Conservation (phyloP, 64 coral and sea anemone genomes). For the Montipora sp. region DNA sequence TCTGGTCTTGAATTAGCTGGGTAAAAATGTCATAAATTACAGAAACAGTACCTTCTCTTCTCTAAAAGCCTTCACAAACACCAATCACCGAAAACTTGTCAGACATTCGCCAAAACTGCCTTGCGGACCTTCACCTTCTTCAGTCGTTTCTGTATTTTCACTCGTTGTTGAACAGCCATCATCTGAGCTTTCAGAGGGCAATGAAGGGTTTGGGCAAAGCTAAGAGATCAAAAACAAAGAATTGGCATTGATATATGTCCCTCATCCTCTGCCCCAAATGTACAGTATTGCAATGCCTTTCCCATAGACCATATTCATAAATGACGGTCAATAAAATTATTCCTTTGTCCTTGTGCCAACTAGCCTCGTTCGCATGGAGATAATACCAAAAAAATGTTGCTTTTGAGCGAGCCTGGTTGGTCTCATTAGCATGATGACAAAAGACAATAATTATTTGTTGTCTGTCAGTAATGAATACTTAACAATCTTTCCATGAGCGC, state of each 20-base stretch:
- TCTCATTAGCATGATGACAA: too few species aligned
- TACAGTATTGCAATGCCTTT: background rate
- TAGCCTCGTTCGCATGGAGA: too few species aligned
- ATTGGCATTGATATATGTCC: background rate
- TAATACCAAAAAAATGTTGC: too few species aligned
- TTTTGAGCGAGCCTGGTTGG: too few species aligned
- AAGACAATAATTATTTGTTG: too few species aligned
- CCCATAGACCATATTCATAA: too few species aligned
- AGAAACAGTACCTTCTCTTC: constrained; percentile 81
- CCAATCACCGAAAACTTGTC: constrained; percentile 83
- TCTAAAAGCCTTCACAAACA: constrained; percentile 88
- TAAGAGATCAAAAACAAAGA: background rate
- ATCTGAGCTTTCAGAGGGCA: constrained; percentile 18
- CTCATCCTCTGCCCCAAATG: background rate
- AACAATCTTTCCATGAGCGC: too few species aligned
- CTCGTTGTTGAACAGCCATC: constrained; percentile 39
- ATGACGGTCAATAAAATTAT: too few species aligned
- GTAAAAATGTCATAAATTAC: background rate
- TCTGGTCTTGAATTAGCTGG: too few species aligned
- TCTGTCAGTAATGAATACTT: too few species aligned
- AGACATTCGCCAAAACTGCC: constrained; percentile 61
- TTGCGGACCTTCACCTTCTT: constrained; percentile 36
- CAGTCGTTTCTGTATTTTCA: constrained; percentile 33
- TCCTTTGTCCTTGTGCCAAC: too few species aligned
- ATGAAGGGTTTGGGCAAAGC: constrained; percentile 68